phyloP scores from a whole-genome alignment of 1,140 invertebrate genomes.

The Pentalonia nigronervosa region DNA sequence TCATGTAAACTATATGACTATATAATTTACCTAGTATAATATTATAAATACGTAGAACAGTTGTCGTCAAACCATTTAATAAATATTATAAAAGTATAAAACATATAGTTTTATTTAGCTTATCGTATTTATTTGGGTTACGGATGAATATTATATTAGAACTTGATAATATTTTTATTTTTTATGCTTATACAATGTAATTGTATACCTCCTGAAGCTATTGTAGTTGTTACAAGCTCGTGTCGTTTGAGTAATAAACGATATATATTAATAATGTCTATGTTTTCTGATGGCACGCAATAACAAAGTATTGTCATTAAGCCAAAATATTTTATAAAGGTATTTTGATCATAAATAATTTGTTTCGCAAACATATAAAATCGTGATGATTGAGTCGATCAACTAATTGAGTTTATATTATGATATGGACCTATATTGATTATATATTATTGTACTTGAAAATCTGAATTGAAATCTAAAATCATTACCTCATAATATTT shows the following conservation, averaged over 20 bases:
- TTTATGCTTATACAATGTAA: slow-evolving; percentile 6
- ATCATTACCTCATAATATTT: background rate
- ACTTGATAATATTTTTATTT: background rate
- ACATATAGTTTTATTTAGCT: background rate
- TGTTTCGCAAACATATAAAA: slow-evolving; percentile 24
- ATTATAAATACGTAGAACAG: background rate
- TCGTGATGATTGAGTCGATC: background rate
- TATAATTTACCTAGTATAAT: background rate
- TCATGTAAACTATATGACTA: too few species aligned
- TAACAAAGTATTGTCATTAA: background rate
- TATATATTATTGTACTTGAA: background rate
- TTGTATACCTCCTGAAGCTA: background rate
- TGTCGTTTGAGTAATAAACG: background rate
- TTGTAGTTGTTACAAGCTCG: background rate
- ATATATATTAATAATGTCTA: slow-evolving; percentile 17
- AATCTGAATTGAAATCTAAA: background rate
- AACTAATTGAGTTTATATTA: background rate
- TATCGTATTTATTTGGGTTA: background rate
- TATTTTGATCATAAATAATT: slow-evolving; percentile 4
- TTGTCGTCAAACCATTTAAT: background rate
- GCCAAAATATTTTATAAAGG: slow-evolving; percentile 36
- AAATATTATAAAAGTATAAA: background rate
- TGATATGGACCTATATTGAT: background rate
- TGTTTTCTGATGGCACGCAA: slow-evolving; percentile 5
- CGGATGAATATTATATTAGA: background rate